Conservation (phyloP, 2,888 invertebrate species). For the Cynaeus angustus region DNA sequence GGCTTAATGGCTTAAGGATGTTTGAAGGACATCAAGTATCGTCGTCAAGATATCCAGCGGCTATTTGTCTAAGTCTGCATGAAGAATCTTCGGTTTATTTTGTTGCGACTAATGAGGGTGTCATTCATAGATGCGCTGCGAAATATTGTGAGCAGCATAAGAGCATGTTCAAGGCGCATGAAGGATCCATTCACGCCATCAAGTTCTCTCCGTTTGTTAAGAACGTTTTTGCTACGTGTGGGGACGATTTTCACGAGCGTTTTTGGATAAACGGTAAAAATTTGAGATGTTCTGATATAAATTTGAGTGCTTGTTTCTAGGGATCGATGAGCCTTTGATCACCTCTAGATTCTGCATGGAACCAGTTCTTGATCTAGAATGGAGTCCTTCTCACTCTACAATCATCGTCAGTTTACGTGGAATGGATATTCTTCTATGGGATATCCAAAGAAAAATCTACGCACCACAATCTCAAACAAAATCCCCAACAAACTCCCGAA, state of each 20-base stretch:
- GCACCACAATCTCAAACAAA: constrained; percentile 78
- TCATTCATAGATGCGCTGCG: constrained; percentile 87
- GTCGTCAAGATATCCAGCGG: constrained; percentile 75
- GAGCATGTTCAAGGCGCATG: constrained; percentile 77
- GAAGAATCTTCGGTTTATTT: constrained; percentile 79
- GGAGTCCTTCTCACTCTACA: constrained; percentile 85
- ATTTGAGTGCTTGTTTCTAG: constrained; percentile 46
- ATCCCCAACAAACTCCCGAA: constrained; percentile 71
- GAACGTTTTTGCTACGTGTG: constrained; percentile 82
- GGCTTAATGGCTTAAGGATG: constrained; percentile 66
- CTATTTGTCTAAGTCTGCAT: constrained; percentile 78
- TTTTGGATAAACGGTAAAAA: constrained; percentile 82
- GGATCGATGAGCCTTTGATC: constrained; percentile 70
- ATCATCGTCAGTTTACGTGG: constrained; percentile 81
- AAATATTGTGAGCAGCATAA: constrained; percentile 82
- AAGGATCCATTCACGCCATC: constrained; percentile 83
- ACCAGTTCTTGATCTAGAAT: constrained; percentile 75
- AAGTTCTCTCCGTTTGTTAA: constrained; percentile 83
- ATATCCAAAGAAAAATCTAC: constrained; percentile 82
- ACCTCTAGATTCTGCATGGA: constrained; percentile 12
- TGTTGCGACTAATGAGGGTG: constrained; percentile 91
- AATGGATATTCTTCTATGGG: constrained; percentile 84
- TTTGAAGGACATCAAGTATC: constrained; percentile 67
- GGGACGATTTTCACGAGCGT: constrained; percentile 84
- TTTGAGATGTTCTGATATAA: not conserved